Evolutionary conservation across 2,888 invertebrate genomes (phyloP), one percentile per base, ranked within the genome.

Genomic region (Ophion ellenae): DNA sequence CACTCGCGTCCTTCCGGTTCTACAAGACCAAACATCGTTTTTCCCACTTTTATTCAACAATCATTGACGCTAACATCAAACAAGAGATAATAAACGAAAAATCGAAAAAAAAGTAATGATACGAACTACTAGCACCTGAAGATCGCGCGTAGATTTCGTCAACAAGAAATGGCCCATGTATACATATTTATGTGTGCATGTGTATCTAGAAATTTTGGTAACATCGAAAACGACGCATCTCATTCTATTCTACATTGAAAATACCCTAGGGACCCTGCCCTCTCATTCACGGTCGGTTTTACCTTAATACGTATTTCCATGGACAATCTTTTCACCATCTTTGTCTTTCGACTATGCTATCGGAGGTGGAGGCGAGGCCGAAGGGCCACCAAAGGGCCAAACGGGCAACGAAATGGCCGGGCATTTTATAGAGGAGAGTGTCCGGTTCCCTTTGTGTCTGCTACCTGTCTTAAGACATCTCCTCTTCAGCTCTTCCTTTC

Each of bases 391-490:
- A 81, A 82, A 87, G 89, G 79, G 77, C 75, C 81, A 36, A 81
- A 81, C 77, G 77, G 78, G 75, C 81, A 91, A 90, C 88, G 89
- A 90, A 90, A 90, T 89, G 90, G 90, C 89, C 89, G 88, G 87
- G 86, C 89, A 90, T 91, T 67, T 69, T 70, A 79, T 63, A 79
- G 69, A 90, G 91, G 89, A 90, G 91, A 92, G 93, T 93, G 92
- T 93, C 93, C 93, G 93, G 91, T 93, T 93, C 91, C 92, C 92
- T 92, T 93, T 93, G 92, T 93, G 90, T 89, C 88, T 87, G 93
- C 93, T 93, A 93, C 93, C 93, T 93, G 93, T 93, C 93, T 93
- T 93, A 90, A 91, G 91, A 92, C 90, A 91, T 64, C 64, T 92
- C 92, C 91, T 89, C 90, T 87, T 89, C 88, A 77, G 77, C 75